These are phyloP conservation scores for Andrena bicolor DNA, from an alignment of 2,888 invertebrate species.

Conservation along the genomic window DNA sequence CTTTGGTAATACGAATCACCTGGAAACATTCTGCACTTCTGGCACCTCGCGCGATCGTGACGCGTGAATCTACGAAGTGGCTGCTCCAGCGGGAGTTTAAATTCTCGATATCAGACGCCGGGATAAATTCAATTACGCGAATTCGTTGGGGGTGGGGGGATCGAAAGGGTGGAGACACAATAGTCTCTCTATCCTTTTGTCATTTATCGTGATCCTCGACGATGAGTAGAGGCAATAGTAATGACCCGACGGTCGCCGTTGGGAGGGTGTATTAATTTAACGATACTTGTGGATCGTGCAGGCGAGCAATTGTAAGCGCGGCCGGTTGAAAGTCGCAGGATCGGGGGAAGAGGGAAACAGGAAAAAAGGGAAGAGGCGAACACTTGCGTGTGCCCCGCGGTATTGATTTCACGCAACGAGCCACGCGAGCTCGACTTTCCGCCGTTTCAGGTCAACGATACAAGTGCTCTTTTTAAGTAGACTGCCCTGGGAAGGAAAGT, in stretches of 20 bases:
- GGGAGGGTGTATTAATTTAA: conserved; percentile 42
- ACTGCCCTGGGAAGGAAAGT: conserved; percentile 33
- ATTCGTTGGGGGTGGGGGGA: conserved; percentile 6
- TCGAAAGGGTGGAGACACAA: neutral
- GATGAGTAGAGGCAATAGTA: conserved; percentile 27
- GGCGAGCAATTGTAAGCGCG: neutral
- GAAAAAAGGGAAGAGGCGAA: conserved; percentile 59
- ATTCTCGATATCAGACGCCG: too few relatives aligned
- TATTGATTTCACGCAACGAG: conserved; percentile 74
- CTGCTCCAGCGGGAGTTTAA: neutral
- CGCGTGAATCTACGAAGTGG: neutral
- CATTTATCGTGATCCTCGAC: conserved; percentile 43
- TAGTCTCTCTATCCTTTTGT: conserved; percentile 24
- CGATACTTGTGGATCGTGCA: conserved; percentile 29
- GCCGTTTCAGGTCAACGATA: conserved; percentile 58
- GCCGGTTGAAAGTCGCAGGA: conserved; percentile 22
- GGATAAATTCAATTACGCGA: conserved; percentile 43
- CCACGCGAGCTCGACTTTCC: conserved; percentile 67
- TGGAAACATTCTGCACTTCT: too few relatives aligned
- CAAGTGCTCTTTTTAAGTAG: conserved; percentile 45
- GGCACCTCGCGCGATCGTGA: neutral
- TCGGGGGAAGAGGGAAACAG: conserved; percentile 1
- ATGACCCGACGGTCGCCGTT: neutral
- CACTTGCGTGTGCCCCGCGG: conserved; percentile 68
- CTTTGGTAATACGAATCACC: too few relatives aligned